Evolutionary conservation across 37 sponge, comb jelly and placozoan genomes (phyloP), one percentile per base, ranked within the genome.

Genomic region (Tethya wilhelma): DNA sequence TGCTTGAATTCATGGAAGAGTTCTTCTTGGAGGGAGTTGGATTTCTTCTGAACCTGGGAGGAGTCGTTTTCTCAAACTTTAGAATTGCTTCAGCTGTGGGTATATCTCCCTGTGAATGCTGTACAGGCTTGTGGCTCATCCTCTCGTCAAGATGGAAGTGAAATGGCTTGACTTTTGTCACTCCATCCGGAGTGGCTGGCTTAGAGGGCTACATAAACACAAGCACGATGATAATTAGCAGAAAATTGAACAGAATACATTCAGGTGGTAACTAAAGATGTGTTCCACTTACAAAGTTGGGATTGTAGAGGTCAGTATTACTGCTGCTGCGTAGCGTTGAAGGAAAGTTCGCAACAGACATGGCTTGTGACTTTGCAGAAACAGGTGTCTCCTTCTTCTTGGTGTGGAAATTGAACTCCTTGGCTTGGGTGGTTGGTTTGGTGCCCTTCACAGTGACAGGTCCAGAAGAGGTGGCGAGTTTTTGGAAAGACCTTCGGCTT

Each of bases 51-150:
- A 91, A 91, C 32, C 92, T 45, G 26, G 83, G 84, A 31, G 92
- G 92, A 17, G 92, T 91, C 46, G 32, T 43, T 23, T 56, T 83
- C 44, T 91, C 84, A 36, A 31, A 87, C 23, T 84, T 92, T n/a
- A 37, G 38, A 1, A 90, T 56, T 11, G 55, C 67, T 68, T 90
- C 85, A 38, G 90, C 90, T 38, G 69, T 64, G 22, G 85, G 72
- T 4, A 87, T 44, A 64, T 40, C 40, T 17, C 28, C 38, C 0
- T 17, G 11, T n/a, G 26, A 60, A n/a, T n/a, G n/a, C n/a, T n/a
- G n/a, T 2, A 69, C 70, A 2, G 44, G 55, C 23, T 59, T 78
- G 64, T 38, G 63, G 5, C 17, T 63, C 28, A 38, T 5, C 56
- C 77, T 56, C 22, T 41, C 22, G 20, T 59, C 77, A 3, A 56